Evolutionary conservation across 1,140 invertebrate genomes (phyloP).

Genomic region (Colletes latitarsis): DNA sequence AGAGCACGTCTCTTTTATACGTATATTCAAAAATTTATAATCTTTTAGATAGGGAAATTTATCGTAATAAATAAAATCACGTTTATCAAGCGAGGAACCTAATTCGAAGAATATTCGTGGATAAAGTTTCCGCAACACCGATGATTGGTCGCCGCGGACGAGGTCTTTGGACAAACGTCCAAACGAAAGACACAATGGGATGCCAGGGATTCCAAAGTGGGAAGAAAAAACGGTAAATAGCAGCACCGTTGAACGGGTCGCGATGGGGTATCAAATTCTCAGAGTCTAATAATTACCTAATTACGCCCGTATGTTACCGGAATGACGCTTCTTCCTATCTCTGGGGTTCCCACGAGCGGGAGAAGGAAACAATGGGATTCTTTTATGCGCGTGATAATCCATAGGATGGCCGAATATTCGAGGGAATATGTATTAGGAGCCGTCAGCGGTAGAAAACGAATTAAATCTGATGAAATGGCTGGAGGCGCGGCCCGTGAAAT

Average conservation of each 20-base stretch:
- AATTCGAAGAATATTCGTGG: too few relatives aligned
- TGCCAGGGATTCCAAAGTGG: neutral
- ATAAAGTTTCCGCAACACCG: too few relatives aligned
- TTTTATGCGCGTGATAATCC: neutral
- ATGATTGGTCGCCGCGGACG: too few relatives aligned
- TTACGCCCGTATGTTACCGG: constrained; percentile 21
- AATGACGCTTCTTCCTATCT: constrained; percentile 5
- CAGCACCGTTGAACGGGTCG: constrained; percentile 18
- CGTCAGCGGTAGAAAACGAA: constrained; percentile 20
- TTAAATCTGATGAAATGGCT: constrained; percentile 37
- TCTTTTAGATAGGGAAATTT: too few relatives aligned
- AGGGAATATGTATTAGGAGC: constrained; percentile 12
- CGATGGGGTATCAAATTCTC: constrained; percentile 45
- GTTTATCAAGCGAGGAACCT: too few relatives aligned
- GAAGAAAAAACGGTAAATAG: constrained; percentile 14
- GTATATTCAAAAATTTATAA: neutral
- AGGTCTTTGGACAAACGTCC: too few relatives aligned
- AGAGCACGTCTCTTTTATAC: neutral
- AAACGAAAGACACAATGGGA: too few relatives aligned
- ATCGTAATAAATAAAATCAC: too few relatives aligned
- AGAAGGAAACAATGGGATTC: constrained; percentile 3
- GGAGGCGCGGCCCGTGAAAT: constrained; percentile 42
- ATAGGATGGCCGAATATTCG: neutral
- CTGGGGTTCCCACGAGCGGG: constrained; percentile 24
- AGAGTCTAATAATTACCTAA: constrained; percentile 48